Conservation (phyloP, 2,888 invertebrate species). For the Leucophenga maculata region DNA sequence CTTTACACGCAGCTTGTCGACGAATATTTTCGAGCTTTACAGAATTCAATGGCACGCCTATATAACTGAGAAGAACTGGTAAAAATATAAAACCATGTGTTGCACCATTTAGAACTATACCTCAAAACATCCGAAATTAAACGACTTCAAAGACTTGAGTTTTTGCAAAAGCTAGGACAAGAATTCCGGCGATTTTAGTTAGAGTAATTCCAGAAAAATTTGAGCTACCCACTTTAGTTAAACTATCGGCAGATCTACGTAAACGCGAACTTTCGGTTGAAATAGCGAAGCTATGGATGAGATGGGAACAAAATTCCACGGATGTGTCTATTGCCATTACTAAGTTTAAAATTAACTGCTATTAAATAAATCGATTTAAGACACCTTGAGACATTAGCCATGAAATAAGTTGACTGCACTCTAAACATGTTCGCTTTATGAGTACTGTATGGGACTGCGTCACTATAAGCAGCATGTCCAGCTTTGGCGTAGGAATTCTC, state of each 20-base stretch:
- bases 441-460: conserved; percentile 81
- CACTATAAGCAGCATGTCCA: conserved; percentile 88
- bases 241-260: conserved; percentile 85
- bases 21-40: conserved; percentile 85
- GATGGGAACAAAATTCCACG: conserved; percentile 98
- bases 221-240: conserved; percentile 94
- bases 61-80: conserved; percentile 96
- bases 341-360: conserved; percentile 92
- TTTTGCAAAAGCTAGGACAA: conserved; percentile 96
- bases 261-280: conserved; percentile 82
- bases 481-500: conserved; percentile 82
- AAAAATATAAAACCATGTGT: conserved; percentile 97
- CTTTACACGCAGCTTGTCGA: conserved; percentile 78
- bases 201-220: conserved; percentile 97
- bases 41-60: conserved; percentile 89
- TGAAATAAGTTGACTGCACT: conserved; percentile 89
- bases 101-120: conserved; percentile 97
- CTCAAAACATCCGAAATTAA: conserved; percentile 98
- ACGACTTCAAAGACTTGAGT: conserved; percentile 97
- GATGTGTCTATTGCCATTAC: conserved; percentile 99
- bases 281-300: conserved; percentile 92
- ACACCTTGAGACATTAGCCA: conserved; percentile 78
- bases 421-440: conserved; percentile 46
- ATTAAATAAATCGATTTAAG: conserved; percentile 90
- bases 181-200: conserved; percentile 97